Evolutionary conservation across 2,888 invertebrate species (phyloP).

Genomic region (Xestobium rufovillosum): DNA sequence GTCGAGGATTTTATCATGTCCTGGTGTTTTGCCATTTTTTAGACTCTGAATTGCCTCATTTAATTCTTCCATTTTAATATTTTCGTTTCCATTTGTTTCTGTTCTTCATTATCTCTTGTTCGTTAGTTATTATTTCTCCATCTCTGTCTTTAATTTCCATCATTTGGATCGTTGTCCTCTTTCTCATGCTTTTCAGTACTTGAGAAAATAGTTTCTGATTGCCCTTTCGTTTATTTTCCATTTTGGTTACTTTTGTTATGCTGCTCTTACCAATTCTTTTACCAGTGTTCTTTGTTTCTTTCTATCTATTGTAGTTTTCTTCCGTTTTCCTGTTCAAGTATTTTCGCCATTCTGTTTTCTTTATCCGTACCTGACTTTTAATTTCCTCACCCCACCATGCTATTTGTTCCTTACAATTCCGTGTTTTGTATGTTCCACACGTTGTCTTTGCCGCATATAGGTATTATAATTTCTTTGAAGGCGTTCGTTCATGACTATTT

Average conservation of each 20-base stretch:
- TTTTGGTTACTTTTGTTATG: too few species aligned
- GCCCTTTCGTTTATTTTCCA: constrained; percentile 5
- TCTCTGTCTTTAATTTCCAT: constrained; percentile 5
- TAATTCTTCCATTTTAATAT: constrained; percentile 4
- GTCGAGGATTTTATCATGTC: too few species aligned
- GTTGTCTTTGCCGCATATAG: neutral
- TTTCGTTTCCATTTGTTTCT: too few species aligned
- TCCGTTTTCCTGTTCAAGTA: neutral
- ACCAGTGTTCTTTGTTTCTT: neutral
- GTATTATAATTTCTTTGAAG: neutral
- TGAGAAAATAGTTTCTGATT: constrained; percentile 10
- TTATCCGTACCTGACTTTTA: neutral
- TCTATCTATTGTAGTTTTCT: constrained; percentile 2
- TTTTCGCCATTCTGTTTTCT: constrained; percentile 1
- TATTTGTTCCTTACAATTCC: neutral
- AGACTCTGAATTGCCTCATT: constrained; percentile 8
- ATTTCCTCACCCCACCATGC: constrained; percentile 1
- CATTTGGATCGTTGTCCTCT: constrained; percentile 1
- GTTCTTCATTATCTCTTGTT: constrained; percentile 8
- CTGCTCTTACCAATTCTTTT: neutral
- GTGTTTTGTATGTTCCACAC: neutral
- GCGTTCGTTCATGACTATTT: neutral
- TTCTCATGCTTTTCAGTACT: constrained; percentile 9
- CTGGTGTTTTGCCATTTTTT: too few species aligned
- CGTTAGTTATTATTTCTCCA: constrained; percentile 5